Conservation (phyloP, 1,140 invertebrate species). For the Heliconius melpomene region DNA sequence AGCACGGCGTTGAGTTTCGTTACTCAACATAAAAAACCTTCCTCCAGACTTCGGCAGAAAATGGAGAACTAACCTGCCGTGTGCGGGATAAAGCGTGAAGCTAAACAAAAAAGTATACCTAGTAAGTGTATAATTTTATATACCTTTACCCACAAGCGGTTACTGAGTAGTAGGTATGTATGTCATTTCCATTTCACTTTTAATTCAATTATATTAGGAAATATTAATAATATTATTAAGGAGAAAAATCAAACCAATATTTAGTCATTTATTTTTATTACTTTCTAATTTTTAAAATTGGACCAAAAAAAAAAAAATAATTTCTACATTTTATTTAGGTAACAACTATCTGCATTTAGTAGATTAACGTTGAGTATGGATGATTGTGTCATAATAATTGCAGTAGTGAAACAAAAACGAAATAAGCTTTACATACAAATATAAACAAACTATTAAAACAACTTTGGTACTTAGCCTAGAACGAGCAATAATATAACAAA, state of each 20-base stretch:
- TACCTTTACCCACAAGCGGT: no score
- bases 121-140: no score
- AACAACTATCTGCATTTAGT: conserved; percentile 26
- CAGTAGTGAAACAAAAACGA: neutral
- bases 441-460: neutral
- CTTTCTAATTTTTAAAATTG: conserved; percentile 28
- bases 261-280: conserved; percentile 33
- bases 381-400: neutral
- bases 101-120: no score
- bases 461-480: neutral
- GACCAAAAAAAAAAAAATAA: conserved; percentile 25
- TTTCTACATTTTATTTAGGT: conserved; percentile 20
- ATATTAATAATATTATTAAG: no score
- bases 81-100: no score
- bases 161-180: no score
- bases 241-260: conserved; percentile 10
- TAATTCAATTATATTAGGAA: no score
- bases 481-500: conserved; percentile 17
- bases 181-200: no score
- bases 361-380: neutral
- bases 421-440: neutral
- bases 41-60: no score
- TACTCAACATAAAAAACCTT: no score
- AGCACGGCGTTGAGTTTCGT: no score
- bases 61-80: no score